Evolutionary conservation across 2,113 vertebrate genomes (phyloP).

Genomic region (Zapus hudsonius): DNA sequence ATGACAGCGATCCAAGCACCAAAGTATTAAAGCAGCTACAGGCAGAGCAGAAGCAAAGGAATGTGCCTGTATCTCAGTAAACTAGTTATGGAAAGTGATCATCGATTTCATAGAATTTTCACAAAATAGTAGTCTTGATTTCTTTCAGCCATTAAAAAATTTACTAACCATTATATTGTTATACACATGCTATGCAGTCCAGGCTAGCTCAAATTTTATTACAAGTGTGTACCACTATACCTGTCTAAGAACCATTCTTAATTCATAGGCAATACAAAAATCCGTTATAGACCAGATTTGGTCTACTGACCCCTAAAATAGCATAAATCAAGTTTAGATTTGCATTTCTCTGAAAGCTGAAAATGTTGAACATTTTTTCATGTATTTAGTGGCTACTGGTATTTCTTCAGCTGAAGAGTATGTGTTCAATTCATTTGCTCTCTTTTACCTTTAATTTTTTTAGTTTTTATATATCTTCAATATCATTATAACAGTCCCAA

Average conservation of each 20-base stretch:
- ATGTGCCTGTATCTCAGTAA: background rate
- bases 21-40: background rate
- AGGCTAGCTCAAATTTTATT: background rate
- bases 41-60: background rate
- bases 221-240: background rate
- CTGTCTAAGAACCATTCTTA: background rate
- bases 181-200: background rate
- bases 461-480: background rate
- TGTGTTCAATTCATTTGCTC: background rate
- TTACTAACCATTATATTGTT: background rate
- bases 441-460: background rate
- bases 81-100: background rate
- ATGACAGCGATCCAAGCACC: background rate
- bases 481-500: background rate
- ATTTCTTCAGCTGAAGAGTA: background rate
- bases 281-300: background rate
- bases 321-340: background rate
- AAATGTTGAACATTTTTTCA: background rate
- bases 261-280: background rate
- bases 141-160: background rate
- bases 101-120: slow-evolving; percentile 9
- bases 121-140: background rate
- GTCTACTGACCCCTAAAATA: background rate
- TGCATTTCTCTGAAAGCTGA: background rate
- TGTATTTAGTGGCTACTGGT: background rate